phyloP scores from a whole-genome alignment of 64 coral and sea anemone genomes.

The Montipora foliosa region DNA sequence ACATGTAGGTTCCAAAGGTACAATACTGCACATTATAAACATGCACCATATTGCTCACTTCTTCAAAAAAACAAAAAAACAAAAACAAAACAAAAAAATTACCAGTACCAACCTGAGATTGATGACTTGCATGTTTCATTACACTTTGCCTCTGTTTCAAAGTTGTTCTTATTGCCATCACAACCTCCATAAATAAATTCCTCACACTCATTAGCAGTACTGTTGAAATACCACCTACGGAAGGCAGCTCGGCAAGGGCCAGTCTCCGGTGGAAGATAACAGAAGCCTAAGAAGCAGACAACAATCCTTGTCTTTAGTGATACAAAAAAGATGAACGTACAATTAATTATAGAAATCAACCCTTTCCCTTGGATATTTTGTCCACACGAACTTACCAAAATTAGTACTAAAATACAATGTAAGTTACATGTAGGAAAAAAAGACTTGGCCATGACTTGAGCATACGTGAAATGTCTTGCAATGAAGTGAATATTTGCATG shows the following conservation, averaged over 20 bases:
- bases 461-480: too few species aligned
- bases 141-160: slow-evolving; percentile 64
- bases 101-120: not conserved
- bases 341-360: too few species aligned
- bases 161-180: slow-evolving; percentile 82
- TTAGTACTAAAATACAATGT: too few species aligned
- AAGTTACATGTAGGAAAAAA: too few species aligned
- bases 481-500: too few species aligned
- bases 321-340: not conserved
- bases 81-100: not conserved
- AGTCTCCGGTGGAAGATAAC: slow-evolving; percentile 2
- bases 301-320: not conserved
- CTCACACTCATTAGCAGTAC: slow-evolving; percentile 51
- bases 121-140: slow-evolving; percentile 10
- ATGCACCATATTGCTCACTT: too few species aligned
- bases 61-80: too few species aligned
- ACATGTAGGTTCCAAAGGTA: too few species aligned
- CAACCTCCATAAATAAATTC: slow-evolving; percentile 76
- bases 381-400: too few species aligned
- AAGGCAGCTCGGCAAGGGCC: slow-evolving; percentile 56
- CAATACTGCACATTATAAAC: too few species aligned
- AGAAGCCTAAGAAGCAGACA: not conserved
- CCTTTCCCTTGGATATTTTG: too few species aligned
- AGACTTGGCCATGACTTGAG: too few species aligned
- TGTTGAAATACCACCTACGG: slow-evolving; percentile 81